Evolutionary conservation across 2,888 invertebrate genomes (phyloP).

Genomic region (Drosophila affinis): DNA sequence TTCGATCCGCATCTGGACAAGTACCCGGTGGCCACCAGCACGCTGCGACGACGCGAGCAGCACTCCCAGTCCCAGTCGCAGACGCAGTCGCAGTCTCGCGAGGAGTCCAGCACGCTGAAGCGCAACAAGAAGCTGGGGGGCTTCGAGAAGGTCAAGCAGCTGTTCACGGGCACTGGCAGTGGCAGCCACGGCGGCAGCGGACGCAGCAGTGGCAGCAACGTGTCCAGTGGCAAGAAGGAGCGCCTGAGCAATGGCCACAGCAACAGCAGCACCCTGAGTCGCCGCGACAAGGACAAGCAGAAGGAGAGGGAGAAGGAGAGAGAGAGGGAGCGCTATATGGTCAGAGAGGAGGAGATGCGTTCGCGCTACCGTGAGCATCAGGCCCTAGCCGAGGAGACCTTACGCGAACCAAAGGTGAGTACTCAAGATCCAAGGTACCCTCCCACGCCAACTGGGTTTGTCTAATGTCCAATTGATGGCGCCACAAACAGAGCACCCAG

Average conservation of each 20-base stretch:
- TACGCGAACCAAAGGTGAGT: conserved; percentile 82
- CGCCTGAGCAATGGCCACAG: conserved; percentile 65
- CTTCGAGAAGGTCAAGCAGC: conserved; percentile 90
- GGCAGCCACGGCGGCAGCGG: conserved; percentile 86
- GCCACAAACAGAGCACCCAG: conserved; percentile 5
- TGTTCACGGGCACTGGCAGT: conserved; percentile 87
- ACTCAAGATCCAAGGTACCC: not conserved
- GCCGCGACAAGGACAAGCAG: conserved; percentile 77
- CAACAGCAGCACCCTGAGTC: conserved; percentile 81
- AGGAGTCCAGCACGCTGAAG: conserved; percentile 80
- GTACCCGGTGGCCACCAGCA: conserved; percentile 84
- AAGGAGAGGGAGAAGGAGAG: conserved; percentile 34
- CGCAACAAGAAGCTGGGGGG: conserved; percentile 88
- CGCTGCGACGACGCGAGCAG: conserved; percentile 73
- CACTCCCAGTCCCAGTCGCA: conserved; percentile 54
- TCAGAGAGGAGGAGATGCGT: conserved; percentile 85
- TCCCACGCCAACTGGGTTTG: conserved; percentile 1
- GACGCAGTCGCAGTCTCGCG: conserved; percentile 14
- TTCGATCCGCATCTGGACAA: conserved; percentile 88
- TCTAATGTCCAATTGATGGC: conserved; percentile 65
- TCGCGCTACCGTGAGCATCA: conserved; percentile 86
- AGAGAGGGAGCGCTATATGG: conserved; percentile 83
- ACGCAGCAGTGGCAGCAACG: conserved; percentile 79
- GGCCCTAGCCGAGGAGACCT: conserved; percentile 70
- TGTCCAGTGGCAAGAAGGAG: conserved; percentile 70